Conservation (phyloP, 2,797 vertebrate species). For the Echiichthys vipera region DNA sequence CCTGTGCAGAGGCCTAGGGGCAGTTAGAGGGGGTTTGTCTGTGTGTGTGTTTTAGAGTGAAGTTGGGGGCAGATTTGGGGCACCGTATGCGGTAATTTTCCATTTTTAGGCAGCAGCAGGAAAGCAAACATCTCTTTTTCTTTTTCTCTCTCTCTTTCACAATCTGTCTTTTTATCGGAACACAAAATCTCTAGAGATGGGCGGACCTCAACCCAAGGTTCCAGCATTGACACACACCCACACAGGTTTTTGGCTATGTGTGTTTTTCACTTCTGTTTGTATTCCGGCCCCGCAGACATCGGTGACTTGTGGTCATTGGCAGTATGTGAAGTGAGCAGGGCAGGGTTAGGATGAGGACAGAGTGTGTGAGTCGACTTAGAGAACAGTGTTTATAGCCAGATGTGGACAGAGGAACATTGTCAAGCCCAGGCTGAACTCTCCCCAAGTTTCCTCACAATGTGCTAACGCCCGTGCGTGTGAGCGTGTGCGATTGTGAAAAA, state of each 20-base stretch:
- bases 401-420: conserved; percentile 81
- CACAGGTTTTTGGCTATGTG: conserved; percentile 35
- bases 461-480: conserved; percentile 24
- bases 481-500: conserved; percentile 5
- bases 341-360: conserved; percentile 68
- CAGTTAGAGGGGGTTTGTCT: conserved; percentile 45
- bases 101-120: conserved; percentile 72
- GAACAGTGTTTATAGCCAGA: conserved; percentile 69
- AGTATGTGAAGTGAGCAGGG: conserved; percentile 44
- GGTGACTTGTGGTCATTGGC: conserved; percentile 67
- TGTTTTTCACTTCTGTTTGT: conserved; percentile 51
- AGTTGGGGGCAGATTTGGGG: conserved; percentile 59
- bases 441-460: conserved; percentile 55
- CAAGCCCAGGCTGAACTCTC: conserved; percentile 47
- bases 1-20: conserved; percentile 69
- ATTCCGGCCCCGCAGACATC: conserved; percentile 44
- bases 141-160: conserved; percentile 43
- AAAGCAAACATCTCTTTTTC: conserved; percentile 59
- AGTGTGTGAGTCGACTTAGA: conserved; percentile 60
- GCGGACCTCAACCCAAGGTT: conserved; percentile 50
- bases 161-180: conserved; percentile 55
- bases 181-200: conserved; percentile 54
- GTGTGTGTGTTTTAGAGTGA: conserved; percentile 27
- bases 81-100: conserved; percentile 78
- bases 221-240: conserved; percentile 41